Percentiles rank a stretch among this genome's conserved stretches.
These are phyloP conservation scores for Apodemia duryi DNA, from an alignment of 2,888 invertebrate species.

Conservation along the genomic window DNA sequence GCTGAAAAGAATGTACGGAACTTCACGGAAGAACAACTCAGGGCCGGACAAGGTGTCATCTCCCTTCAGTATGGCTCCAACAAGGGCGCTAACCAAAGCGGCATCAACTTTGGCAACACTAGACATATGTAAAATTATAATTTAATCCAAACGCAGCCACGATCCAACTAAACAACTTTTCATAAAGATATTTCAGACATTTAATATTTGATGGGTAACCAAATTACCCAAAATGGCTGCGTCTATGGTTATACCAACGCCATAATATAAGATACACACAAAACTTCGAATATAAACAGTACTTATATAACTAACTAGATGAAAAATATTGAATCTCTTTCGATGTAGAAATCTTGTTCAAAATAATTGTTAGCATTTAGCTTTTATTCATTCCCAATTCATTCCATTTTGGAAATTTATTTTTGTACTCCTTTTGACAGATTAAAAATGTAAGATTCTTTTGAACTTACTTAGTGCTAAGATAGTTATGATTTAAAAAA, in stretches of 20 bases:
- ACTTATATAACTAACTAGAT: slow-evolving; percentile 2
- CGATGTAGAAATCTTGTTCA: slow-evolving; percentile 25
- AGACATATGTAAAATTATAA: slow-evolving; percentile 90
- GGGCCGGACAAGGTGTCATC: slow-evolving; percentile 95
- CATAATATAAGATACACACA: slow-evolving; percentile 1
- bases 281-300: slow-evolving; percentile 10
- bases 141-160: neutral
- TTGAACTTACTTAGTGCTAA: slow-evolving; percentile 31
- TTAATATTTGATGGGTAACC: neutral
- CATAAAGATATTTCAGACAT: neutral
- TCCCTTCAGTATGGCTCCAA: slow-evolving; percentile 98
- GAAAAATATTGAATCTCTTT: slow-evolving; percentile 32
- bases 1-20: slow-evolving; percentile 96
- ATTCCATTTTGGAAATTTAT: slow-evolving; percentile 51
- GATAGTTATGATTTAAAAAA: slow-evolving; percentile 35
- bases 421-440: slow-evolving; percentile 39
- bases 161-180: neutral
- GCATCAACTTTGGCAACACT: slow-evolving; percentile 98
- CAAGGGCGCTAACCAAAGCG: slow-evolving; percentile 97
- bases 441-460: slow-evolving; percentile 31
- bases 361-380: slow-evolving; percentile 30
- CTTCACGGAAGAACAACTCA: slow-evolving; percentile 96
- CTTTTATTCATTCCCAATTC: slow-evolving; percentile 49
- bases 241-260: neutral
- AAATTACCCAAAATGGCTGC: neutral